Percentiles rank a stretch among this genome's conserved stretches.
These are phyloP conservation scores for Genyomyrus donnyi DNA, from an alignment of 2,113 vertebrate genomes.

Conservation along the genomic window DNA sequence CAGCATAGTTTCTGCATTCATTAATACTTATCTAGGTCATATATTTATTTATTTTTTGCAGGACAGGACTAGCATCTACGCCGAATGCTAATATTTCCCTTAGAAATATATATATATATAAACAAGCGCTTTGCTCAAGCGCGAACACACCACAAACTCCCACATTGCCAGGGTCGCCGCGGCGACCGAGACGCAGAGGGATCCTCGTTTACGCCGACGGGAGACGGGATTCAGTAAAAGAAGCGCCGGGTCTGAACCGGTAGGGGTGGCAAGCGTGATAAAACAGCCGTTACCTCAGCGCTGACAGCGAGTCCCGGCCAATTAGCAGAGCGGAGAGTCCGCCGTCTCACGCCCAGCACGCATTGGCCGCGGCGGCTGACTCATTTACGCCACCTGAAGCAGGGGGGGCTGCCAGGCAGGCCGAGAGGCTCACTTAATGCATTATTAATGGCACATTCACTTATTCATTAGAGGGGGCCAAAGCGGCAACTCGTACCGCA, in stretches of 20 bases:
- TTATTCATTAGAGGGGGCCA: conserved; percentile 46
- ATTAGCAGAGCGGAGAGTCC: neutral
- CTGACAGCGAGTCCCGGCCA: neutral
- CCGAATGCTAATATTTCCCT: neutral
- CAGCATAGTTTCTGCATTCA: conserved; percentile 1
- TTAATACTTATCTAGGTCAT: neutral
- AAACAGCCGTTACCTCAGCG: neutral
- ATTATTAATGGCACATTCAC: conserved; percentile 48
- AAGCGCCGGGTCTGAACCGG: neutral
- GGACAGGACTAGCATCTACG: neutral
- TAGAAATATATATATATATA: neutral
- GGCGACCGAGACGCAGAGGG: neutral
- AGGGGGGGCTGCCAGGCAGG: conserved; percentile 14
- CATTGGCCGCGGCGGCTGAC: neutral
- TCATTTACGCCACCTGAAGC: conserved; percentile 22
- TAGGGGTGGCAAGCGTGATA: neutral
- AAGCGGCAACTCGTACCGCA: conserved; percentile 37
- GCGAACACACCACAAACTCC: neutral
- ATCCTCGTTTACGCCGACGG: neutral
- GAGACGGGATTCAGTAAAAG: neutral
- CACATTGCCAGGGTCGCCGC: no score
- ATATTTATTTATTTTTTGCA: neutral
- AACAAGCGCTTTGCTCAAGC: neutral
- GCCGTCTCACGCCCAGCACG: neutral
- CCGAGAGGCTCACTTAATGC: conserved; percentile 20